Evolutionary conservation across 1,140 invertebrate species (phyloP).

Genomic region (Cherax quadricarinatus): DNA sequence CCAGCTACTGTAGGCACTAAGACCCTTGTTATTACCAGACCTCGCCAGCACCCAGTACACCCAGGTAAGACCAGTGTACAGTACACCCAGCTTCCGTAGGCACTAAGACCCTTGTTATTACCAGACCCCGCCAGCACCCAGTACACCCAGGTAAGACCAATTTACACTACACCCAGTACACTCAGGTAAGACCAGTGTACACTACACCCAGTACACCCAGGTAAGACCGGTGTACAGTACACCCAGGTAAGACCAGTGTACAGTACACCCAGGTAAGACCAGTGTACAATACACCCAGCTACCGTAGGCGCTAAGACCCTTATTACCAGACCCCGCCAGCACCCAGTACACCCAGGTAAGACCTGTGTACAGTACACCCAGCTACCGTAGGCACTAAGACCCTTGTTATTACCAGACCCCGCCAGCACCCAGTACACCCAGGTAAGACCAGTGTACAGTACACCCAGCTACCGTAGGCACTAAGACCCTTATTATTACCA

Average conservation of each 20-base stretch:
- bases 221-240: neutral
- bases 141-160: slow-evolving; percentile 47
- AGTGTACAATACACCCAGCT: too few relatives aligned
- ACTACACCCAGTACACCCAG: neutral
- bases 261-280: too few relatives aligned
- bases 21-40: too few relatives aligned
- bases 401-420: slow-evolving; percentile 67
- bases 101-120: too few relatives aligned
- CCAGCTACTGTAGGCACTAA: too few relatives aligned
- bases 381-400: slow-evolving; percentile 71
- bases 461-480: slow-evolving; percentile 68
- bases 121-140: neutral
- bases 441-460: neutral
- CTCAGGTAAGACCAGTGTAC: neutral
- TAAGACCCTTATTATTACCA: slow-evolving; percentile 70
- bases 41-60: too few relatives aligned
- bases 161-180: neutral
- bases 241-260: slow-evolving; percentile 12
- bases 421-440: slow-evolving; percentile 45
- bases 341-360: too few relatives aligned
- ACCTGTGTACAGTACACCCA: neutral
- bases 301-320: too few relatives aligned
- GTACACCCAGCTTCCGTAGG: too few relatives aligned
- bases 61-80: neutral
- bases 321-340: too few relatives aligned